Percentiles rank a stretch among this genome's conserved stretches.
phyloP scores from a whole-genome alignment of 2,113 vertebrate species.

The Salvelinus fontinalis region DNA sequence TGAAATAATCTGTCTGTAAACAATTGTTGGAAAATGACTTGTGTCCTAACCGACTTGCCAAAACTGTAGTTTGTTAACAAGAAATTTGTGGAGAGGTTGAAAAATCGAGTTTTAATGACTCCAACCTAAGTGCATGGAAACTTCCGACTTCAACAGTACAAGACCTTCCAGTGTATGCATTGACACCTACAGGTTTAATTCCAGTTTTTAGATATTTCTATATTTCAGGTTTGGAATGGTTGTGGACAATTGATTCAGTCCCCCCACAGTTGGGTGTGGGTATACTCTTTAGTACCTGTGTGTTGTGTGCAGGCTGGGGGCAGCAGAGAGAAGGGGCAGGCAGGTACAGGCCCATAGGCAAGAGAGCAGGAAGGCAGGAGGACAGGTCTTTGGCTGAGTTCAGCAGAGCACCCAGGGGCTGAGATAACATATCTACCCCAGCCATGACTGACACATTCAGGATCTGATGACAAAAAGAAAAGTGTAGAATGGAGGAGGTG shows the following conservation, averaged over 20 bases:
- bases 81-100: no score
- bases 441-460: slow-evolving; percentile 92
- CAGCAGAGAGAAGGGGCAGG: slow-evolving; percentile 95
- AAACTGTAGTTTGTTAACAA: no score
- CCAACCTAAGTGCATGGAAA: no score
- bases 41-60: no score
- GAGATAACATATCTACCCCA: slow-evolving; percentile 83
- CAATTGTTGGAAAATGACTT: no score
- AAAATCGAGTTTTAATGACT: no score
- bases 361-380: slow-evolving; percentile 76
- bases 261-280: not conserved
- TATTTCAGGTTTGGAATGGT: no score
- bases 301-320: slow-evolving; percentile 86
- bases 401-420: slow-evolving; percentile 78
- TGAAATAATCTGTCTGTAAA: no score
- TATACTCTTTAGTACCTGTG: slow-evolving; percentile 74
- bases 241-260: no score
- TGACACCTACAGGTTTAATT: not conserved
- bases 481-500: not conserved
- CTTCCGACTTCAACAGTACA: no score
- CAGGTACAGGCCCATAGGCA: slow-evolving; percentile 85
- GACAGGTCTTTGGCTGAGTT: slow-evolving; percentile 80
- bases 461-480: slow-evolving; percentile 61
- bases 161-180: no score
- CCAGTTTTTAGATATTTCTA: no score